Percentiles rank a stretch among this genome's conserved stretches.
phyloP scores from a whole-genome alignment of 2,113 vertebrate genomes.

The Paradoxurus hermaphroditus region DNA sequence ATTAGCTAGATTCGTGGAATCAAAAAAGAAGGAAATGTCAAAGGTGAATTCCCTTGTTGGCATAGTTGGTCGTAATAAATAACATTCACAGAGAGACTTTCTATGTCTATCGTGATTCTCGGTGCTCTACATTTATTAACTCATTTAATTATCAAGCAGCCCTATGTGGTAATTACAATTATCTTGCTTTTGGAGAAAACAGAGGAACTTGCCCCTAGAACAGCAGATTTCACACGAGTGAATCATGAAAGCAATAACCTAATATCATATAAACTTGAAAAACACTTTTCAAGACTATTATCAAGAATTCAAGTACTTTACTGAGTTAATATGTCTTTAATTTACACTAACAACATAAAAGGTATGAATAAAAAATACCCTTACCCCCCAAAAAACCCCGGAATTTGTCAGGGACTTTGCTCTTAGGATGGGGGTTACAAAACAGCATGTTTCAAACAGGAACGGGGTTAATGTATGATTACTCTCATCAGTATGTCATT shows the following conservation, averaged over 20 bases:
- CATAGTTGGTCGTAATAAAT: not conserved
- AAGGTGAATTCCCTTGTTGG: not conserved
- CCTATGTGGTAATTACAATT: not conserved
- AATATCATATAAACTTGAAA: not conserved
- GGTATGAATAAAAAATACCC: not conserved
- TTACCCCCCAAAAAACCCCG: not conserved
- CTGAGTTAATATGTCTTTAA: not conserved
- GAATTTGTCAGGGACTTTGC: not conserved
- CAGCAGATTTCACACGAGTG: not conserved
- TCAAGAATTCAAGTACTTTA: not conserved
- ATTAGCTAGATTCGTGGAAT: not conserved
- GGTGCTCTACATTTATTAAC: not conserved
- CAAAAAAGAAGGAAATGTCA: not conserved
- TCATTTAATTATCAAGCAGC: not conserved
- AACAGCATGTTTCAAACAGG: not conserved
- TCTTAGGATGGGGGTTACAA: not conserved
- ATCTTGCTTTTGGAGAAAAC: not conserved
- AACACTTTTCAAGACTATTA: not conserved
- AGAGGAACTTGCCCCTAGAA: not conserved
- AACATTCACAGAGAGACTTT: not conserved
- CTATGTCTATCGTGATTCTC: not conserved
- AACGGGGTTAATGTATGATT: not conserved
- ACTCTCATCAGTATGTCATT: not conserved
- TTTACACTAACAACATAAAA: not conserved
- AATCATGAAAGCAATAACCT: not conserved